Conservation (phyloP, 2,797 vertebrate species). For the Philypnodon macrostomus region DNA sequence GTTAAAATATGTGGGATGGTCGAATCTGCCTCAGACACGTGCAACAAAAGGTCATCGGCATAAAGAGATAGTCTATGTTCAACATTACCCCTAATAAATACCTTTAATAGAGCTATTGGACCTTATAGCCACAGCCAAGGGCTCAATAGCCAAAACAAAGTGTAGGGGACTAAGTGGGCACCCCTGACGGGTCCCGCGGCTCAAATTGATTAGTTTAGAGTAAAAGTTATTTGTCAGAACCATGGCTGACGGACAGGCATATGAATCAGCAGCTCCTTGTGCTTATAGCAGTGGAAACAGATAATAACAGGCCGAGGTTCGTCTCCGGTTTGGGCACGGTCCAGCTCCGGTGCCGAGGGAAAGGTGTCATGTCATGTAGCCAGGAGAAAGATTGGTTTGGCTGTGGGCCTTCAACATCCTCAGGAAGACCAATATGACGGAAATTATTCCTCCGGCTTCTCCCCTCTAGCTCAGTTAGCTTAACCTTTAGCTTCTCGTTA, state of each 20-base stretch:
- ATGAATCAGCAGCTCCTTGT: too few species aligned
- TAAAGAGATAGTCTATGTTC: slow-evolving; percentile 1
- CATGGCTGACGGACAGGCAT: not conserved
- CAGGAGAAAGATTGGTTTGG: not conserved
- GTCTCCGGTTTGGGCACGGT: not conserved
- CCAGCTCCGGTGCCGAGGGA: not conserved
- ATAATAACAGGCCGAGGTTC: too few species aligned
- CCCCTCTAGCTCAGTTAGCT: not conserved
- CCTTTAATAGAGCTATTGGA: not conserved
- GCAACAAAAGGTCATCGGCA: slow-evolving; percentile 1
- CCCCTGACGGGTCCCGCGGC: not conserved
- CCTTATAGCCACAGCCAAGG: not conserved
- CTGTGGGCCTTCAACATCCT: not conserved
- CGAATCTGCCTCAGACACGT: not conserved
- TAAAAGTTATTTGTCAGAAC: not conserved
- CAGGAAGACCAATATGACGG: not conserved
- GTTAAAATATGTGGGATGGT: not conserved
- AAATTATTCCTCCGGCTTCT: not conserved
- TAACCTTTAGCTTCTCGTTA: not conserved
- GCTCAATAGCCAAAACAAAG: not conserved
- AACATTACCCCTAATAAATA: not conserved
- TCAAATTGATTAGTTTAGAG: not conserved
- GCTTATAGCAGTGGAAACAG: too few species aligned
- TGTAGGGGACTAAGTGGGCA: not conserved
- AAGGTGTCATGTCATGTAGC: not conserved